Evolutionary conservation across 2,888 invertebrate genomes (phyloP).

Genomic region (Eustalomyia histrio): DNA sequence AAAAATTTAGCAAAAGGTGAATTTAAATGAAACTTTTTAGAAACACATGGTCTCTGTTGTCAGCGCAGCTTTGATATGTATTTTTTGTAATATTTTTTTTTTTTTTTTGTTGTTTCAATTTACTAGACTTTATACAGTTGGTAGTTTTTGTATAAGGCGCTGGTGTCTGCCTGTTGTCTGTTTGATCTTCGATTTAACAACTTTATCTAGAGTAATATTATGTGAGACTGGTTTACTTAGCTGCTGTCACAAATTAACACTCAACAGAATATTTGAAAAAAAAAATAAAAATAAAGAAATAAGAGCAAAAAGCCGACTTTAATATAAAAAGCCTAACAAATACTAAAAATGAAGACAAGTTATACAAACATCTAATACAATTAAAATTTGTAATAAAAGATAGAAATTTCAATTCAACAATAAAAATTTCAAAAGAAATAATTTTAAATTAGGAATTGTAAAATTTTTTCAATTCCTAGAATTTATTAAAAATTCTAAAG

Average conservation of each 20-base stretch:
- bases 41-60: too few species aligned
- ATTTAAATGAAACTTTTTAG: too few species aligned
- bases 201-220: constrained; percentile 65
- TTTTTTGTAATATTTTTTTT: neutral
- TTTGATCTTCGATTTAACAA: constrained; percentile 60
- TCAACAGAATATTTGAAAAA: constrained; percentile 31
- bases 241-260: constrained; percentile 46
- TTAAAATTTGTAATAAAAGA: too few species aligned
- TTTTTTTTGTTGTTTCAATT: too few species aligned
- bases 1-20: too few species aligned
- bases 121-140: constrained; percentile 28
- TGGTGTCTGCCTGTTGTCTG: constrained; percentile 42
- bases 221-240: constrained; percentile 64
- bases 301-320: constrained; percentile 1
- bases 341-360: neutral
- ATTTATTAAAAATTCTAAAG: neutral
- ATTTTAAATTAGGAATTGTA: neutral
- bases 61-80: neutral
- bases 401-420: constrained; percentile 16
- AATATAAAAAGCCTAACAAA: neutral
- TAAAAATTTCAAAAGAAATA: constrained; percentile 2
- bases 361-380: too few species aligned
- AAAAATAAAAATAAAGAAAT: too few species aligned
- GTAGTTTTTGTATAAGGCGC: constrained; percentile 6
- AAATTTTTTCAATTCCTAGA: neutral